Evolutionary conservation across 2,888 invertebrate species (phyloP), one percentile per base, ranked within the genome.

Genomic region (Lasioglossum figueresi): DNA sequence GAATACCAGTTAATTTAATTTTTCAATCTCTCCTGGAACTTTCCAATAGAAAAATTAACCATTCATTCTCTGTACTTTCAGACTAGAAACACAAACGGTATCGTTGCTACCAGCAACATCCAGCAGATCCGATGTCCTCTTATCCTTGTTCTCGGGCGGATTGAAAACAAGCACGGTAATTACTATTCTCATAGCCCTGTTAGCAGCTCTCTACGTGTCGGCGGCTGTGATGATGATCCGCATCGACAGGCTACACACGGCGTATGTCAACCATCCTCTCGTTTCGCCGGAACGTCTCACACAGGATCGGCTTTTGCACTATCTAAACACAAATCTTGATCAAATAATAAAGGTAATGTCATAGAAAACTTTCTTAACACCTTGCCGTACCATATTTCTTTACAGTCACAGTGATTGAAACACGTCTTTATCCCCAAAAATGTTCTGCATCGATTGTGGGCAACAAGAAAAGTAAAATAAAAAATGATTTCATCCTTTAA

Each of bases 301-400:
- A 6, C 93, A 94, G 71, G 93, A 94, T 88, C 93, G 92, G 66
- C 90, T 94, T 37, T 83, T 94, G 86, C 94, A 94, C 78, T 94
- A 94, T 95, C 96, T 98, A 86, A 96, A 97, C 92, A 96, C 97
- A 88, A 98, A 98, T 96, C 96, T 98, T 90, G 96, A 98, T 95
- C 97, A 98, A 95, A 97, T 98, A 92, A 97, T 97, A 85, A 98
- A 97, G 97, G 98, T 97, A 95, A 93, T 92, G 8, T 63, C 16
- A n/a, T n/a, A 37, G 19, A 4, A 68, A 12, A 4, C 4, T 40
- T n/a, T 23, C 37, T 40, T 1, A 43, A 43, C 14, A 12, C 14
- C 43, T 14, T 43, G 43, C 43, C 40, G 0, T 10, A 12, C 40
- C 12, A 43, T 43, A n/a, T 37, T 37, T 43, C 12, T 43, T 43